phyloP scores from a whole-genome alignment of 2,797 vertebrate species.

The Sebastolobus altivelis region DNA sequence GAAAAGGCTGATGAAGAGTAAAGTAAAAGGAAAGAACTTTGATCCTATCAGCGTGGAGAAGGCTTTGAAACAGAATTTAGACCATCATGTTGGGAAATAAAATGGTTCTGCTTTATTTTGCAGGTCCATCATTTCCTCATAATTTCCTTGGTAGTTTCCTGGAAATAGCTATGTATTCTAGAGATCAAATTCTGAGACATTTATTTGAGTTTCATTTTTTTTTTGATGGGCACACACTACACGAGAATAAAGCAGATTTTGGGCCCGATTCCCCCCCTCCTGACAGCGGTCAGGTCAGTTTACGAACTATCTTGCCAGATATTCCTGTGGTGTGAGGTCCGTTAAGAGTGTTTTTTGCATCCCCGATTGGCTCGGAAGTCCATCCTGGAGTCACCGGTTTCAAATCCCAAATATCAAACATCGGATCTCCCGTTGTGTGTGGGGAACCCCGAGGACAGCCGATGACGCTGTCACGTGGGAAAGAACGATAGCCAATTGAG shows the following conservation, averaged over 20 bases:
- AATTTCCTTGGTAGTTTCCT: background rate
- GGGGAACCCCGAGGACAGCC: fast-evolving
- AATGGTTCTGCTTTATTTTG: background rate
- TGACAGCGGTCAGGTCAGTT: no score
- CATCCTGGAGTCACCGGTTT: no score
- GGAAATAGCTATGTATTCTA: background rate
- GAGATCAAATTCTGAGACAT: background rate
- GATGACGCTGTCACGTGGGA: no score
- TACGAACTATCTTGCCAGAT: no score
- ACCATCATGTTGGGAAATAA: background rate
- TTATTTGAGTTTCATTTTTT: background rate
- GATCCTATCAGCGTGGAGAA: background rate
- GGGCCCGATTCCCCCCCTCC: no score
- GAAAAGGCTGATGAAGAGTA: background rate
- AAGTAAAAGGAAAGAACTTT: background rate
- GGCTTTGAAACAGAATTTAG: background rate
- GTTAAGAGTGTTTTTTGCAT: no score
- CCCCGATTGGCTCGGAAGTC: fast-evolving
- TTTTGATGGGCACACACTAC: background rate
- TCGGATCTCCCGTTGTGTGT: no score
- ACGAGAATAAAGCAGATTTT: no score
- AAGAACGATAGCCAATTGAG: no score
- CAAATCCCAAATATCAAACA: no score
- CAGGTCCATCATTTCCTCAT: background rate
- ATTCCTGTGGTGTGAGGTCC: no score